phyloP scores from a whole-genome alignment of 2,113 vertebrate species.

The Hyperopisus bebe region DNA sequence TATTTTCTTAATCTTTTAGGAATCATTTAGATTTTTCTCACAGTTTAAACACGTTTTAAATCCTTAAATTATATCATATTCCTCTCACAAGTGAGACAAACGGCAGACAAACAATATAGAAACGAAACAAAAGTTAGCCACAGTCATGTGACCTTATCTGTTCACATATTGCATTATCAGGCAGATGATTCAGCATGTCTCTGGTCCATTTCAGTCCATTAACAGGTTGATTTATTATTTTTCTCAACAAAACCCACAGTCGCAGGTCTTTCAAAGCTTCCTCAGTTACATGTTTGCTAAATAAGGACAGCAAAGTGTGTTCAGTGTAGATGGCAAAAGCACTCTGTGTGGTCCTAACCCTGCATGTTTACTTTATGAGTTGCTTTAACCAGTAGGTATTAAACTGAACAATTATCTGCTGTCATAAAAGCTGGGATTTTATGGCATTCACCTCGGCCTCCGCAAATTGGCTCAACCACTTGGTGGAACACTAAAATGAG shows the following conservation, averaged over 20 bases:
- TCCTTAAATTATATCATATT: neutral
- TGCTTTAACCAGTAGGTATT: neutral
- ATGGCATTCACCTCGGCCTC: neutral
- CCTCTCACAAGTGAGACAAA: neutral
- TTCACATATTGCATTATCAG: neutral
- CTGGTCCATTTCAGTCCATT: neutral
- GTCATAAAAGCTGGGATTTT: neutral
- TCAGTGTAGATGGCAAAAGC: neutral
- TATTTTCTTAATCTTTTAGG: neutral
- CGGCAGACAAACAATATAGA: neutral
- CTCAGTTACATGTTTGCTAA: neutral
- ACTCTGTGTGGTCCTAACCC: conserved; percentile 9
- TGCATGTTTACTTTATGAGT: neutral
- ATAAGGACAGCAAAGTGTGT: neutral
- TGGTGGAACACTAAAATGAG: neutral
- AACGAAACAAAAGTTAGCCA: neutral
- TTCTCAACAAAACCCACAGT: neutral
- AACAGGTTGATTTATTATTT: neutral
- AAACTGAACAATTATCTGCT: neutral
- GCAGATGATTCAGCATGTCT: neutral
- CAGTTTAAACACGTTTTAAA: neutral
- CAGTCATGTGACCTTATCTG: neutral
- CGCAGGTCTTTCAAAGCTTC: neutral
- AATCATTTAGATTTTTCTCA: neutral
- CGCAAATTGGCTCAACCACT: neutral